These are phyloP conservation scores for Sminthopsis crassicaudata DNA, from an alignment of 2,113 vertebrate genomes.

Conservation along the genomic window DNA sequence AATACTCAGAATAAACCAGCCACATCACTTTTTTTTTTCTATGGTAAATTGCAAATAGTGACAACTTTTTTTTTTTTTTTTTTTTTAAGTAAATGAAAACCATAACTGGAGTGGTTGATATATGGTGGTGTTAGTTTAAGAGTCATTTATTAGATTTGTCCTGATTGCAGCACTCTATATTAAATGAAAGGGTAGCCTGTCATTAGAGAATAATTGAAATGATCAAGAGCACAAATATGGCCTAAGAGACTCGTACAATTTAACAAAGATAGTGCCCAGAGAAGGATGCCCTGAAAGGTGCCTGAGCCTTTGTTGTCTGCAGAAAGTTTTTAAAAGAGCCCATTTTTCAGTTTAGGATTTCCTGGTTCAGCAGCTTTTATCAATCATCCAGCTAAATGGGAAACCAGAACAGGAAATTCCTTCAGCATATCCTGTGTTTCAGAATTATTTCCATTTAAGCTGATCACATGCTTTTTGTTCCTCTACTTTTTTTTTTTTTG, in stretches of 20 bases:
- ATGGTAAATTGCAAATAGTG: slow-evolving; percentile 51
- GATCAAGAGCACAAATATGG: not conserved
- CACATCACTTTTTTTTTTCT: slow-evolving; percentile 66
- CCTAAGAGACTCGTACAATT: not conserved
- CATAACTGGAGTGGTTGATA: not conserved
- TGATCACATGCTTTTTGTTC: slow-evolving; percentile 80
- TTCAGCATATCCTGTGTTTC: slow-evolving; percentile 83
- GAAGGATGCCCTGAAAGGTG: not conserved
- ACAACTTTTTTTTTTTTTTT: slow-evolving; percentile 46
- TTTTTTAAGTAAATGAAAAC: slow-evolving; percentile 43
- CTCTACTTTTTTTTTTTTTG: not conserved
- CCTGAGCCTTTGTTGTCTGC: not conserved
- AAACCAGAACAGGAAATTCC: slow-evolving; percentile 86
- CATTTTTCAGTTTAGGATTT: not conserved
- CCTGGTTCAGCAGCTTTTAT: not conserved
- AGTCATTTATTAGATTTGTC: not conserved
- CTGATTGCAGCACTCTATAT: not conserved
- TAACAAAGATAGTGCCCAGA: not conserved
- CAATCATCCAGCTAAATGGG: not conserved
- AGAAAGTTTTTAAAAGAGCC: not conserved
- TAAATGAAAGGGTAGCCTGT: not conserved
- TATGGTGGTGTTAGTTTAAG: not conserved
- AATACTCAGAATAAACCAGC: slow-evolving; percentile 24
- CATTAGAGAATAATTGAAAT: not conserved
- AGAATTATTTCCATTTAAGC: slow-evolving; percentile 86